Conservation (phyloP, 1,140 invertebrate species). For the Drosophila bocki region DNA sequence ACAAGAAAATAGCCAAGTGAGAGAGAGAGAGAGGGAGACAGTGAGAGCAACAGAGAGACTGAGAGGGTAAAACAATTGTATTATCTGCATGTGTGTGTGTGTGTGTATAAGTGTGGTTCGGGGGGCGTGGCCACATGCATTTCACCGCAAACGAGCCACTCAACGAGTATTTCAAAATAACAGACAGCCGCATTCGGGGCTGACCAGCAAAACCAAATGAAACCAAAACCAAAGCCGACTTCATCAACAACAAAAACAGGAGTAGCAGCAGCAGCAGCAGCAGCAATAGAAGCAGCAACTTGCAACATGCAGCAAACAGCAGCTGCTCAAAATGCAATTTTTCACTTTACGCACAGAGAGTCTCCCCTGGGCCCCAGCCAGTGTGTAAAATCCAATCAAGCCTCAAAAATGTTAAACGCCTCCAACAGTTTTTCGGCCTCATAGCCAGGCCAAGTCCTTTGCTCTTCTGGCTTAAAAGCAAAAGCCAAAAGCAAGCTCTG, state of each 20-base stretch:
- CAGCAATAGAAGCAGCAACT: conserved; percentile 41
- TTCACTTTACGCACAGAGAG: conserved; percentile 68
- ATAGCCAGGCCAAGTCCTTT: conserved; percentile 7
- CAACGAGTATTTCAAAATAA: conserved; percentile 82
- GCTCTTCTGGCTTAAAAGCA: conserved; percentile 68
- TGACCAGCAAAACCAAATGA: conserved; percentile 80
- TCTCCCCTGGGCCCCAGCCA: conserved; percentile 10
- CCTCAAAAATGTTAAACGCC: conserved; percentile 82
- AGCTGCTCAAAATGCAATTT: conserved; percentile 83
- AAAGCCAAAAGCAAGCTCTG: conserved; percentile 76
- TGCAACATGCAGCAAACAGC: conserved; percentile 49
- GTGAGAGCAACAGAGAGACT: neutral
- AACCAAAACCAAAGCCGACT: conserved; percentile 80
- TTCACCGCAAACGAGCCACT: conserved; percentile 78
- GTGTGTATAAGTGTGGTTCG: neutral
- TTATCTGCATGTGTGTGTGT: conserved; percentile 9
- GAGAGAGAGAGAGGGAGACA: neutral
- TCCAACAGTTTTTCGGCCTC: conserved; percentile 33
- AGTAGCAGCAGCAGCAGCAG: conserved; percentile 22
- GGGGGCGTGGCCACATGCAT: conserved; percentile 69
- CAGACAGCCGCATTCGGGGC: conserved; percentile 73
- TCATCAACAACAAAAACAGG: conserved; percentile 72
- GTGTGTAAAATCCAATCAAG: conserved; percentile 78
- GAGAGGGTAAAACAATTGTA: conserved; percentile 18
- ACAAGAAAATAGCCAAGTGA: neutral